Evolutionary conservation across 2,113 vertebrate species (phyloP), one percentile per base, ranked within the genome.

Genomic region (Sturnus vulgaris): DNA sequence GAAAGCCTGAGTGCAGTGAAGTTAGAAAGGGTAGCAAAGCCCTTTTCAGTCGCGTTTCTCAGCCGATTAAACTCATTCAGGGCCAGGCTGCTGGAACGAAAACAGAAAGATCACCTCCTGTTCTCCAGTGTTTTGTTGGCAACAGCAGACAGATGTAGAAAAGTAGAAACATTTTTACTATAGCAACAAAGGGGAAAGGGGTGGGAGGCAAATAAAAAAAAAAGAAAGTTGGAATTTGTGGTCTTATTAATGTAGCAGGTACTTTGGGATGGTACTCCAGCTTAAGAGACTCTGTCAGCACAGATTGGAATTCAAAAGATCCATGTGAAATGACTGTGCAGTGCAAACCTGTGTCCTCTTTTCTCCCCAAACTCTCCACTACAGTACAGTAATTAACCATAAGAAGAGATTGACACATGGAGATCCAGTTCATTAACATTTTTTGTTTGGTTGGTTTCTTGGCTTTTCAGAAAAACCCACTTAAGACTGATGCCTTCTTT

Each of bases 31-130:
- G 95, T 86, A 95, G 94, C 77, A 91, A 95, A 93, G 96, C 72
- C 70, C 96, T 97, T 95, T 93, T 81, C 87, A 91, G 87, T 82
- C 63, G 35, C 30, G 61, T 91, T 97, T 97, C 94, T 95, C 95
- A 95, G 96, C 96, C 92, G 95, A 97, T 97, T 97, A 96, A 97
- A 94, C 94, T 96, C 95, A 97, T 96, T 97, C 90, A 95, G 86
- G 94, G 71, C 87, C 86, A 72, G 95, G 93, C 90, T 96, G 86
- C 94, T 87, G 88, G 95, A 97, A 96, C 88, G 94, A 97, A 98
- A 96, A 93, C 92, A 97, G 96, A 97, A 97, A 95, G 87, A 94
- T 92, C 94, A 94, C 95, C 92, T 96, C 95, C 88, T 96, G 95
- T 95, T 97, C 95, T 81, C 90, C 95, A 96, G 90, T 97, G 95